Percentiles rank a stretch among this genome's conserved stretches.
phyloP scores from a whole-genome alignment of 2,113 vertebrate genomes.

The Nerophis ophidion region DNA sequence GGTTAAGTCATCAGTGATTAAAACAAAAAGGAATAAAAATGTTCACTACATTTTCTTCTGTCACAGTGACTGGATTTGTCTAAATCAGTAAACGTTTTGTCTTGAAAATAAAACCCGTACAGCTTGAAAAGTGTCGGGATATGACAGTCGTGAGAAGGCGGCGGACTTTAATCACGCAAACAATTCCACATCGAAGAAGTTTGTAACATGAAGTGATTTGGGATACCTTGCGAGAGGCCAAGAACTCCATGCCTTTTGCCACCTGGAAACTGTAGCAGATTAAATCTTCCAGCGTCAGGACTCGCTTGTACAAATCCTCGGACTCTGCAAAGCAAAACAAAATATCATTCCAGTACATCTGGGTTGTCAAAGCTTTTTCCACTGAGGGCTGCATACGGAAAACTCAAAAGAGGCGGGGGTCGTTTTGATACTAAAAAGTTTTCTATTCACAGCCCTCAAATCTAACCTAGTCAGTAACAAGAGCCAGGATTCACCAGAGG shows the following conservation, averaged over 20 bases:
- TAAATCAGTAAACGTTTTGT: conserved; percentile 31
- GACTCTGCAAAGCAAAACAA: conserved; percentile 70
- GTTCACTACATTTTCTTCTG: conserved; percentile 16
- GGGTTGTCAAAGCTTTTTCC: too few relatives aligned
- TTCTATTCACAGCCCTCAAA: too few relatives aligned
- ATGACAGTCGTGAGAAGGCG: too few relatives aligned
- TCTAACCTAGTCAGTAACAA: too few relatives aligned
- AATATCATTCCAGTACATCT: neutral
- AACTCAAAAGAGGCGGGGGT: too few relatives aligned
- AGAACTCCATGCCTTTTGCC: conserved; percentile 93
- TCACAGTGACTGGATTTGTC: conserved; percentile 44
- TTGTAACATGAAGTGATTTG: neutral
- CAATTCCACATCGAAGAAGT: neutral
- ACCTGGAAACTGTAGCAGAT: conserved; percentile 97
- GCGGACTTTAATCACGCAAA: neutral
- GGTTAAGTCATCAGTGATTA: conserved; percentile 43
- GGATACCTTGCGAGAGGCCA: conserved; percentile 88
- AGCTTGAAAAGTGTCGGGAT: too few relatives aligned
- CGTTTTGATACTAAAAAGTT: too few relatives aligned
- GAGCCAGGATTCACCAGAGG: too few relatives aligned
- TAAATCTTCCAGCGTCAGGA: conserved; percentile 86
- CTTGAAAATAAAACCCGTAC: neutral
- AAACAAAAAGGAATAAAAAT: conserved; percentile 40
- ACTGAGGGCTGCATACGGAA: too few relatives aligned
- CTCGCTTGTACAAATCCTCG: conserved; percentile 85